Percentiles rank a stretch among this genome's conserved stretches.
Evolutionary conservation across 2,888 invertebrate genomes (phyloP).

Genomic region (Drosophila histrio): DNA sequence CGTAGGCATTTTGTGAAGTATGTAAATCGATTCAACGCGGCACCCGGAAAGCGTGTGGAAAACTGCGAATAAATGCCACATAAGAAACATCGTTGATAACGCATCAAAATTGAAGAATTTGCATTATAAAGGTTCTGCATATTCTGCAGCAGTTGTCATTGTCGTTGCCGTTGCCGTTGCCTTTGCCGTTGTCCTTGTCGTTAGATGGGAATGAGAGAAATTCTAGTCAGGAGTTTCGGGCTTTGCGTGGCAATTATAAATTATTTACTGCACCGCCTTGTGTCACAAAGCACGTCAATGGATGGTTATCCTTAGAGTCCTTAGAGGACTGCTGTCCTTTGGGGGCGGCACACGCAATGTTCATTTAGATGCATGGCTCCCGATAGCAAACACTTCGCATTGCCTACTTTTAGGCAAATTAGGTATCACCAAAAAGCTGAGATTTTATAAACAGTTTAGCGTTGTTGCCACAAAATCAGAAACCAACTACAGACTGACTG

Average conservation of each 20-base stretch:
- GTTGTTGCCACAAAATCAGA: slow-evolving; percentile 39
- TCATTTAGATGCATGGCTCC: slow-evolving; percentile 74
- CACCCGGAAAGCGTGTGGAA: slow-evolving; percentile 35
- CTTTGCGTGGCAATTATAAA: slow-evolving; percentile 65
- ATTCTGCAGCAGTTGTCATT: slow-evolving; percentile 7
- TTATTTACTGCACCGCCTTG: slow-evolving; percentile 56
- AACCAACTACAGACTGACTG: slow-evolving; percentile 46
- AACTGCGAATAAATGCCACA: slow-evolving; percentile 58
- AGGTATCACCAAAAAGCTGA: slow-evolving; percentile 17
- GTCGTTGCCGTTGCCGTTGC: no score
- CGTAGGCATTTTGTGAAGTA: slow-evolving; percentile 71
- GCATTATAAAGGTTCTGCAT: slow-evolving; percentile 48
- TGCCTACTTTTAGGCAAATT: slow-evolving; percentile 75
- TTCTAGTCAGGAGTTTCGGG: background rate
- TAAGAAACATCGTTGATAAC: slow-evolving; percentile 54
- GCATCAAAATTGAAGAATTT: slow-evolving; percentile 64
- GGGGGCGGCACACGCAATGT: slow-evolving; percentile 59
- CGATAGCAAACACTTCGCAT: slow-evolving; percentile 50
- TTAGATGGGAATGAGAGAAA: background rate
- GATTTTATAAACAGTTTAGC: slow-evolving; percentile 48
- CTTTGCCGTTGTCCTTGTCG: background rate
- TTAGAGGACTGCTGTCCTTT: background rate
- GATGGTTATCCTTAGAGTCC: slow-evolving; percentile 12
- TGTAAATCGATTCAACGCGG: slow-evolving; percentile 69
- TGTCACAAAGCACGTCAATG: slow-evolving; percentile 49